Conservation (phyloP, 1,140 invertebrate genomes). For the Heliconius himera region DNA sequence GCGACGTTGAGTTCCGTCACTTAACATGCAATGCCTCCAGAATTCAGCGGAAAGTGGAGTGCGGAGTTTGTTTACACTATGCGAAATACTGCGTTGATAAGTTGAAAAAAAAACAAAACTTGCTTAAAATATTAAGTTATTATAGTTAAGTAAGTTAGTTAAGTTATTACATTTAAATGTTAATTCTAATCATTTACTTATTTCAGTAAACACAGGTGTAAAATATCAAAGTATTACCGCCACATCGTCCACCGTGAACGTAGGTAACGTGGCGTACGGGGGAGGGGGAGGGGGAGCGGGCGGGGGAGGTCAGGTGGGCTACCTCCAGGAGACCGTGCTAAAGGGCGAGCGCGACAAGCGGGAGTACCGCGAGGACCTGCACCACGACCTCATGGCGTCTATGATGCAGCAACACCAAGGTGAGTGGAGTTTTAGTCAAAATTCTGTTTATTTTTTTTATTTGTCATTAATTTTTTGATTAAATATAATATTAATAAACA, state of each 20-base stretch:
- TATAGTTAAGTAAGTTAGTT: too few species aligned
- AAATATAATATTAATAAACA: too few species aligned
- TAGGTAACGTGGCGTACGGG: conserved; percentile 75
- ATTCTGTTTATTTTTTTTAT: neutral
- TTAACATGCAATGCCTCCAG: too few species aligned
- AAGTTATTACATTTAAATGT: too few species aligned
- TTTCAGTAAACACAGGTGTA: conserved; percentile 71
- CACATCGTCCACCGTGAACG: conserved; percentile 67
- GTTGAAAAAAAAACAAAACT: too few species aligned
- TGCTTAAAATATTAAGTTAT: too few species aligned
- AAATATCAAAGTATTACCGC: conserved; percentile 79
- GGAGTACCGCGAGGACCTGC: conserved; percentile 69
- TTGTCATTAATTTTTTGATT: neutral
- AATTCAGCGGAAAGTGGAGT: too few species aligned
- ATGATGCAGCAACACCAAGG: conserved; percentile 78
- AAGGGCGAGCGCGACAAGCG: conserved; percentile 68
- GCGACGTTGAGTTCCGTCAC: too few species aligned
- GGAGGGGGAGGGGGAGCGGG: conserved; percentile 49
- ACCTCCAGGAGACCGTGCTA: conserved; percentile 64
- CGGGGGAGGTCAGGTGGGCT: conserved; percentile 64
- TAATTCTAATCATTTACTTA: neutral
- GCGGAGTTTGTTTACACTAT: too few species aligned
- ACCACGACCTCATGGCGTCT: conserved; percentile 77
- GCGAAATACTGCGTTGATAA: too few species aligned
- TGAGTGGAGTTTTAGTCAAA: neutral